Evolutionary conservation across 2,888 invertebrate genomes (phyloP).

Genomic region (Caenorhabditis japonica): DNA sequence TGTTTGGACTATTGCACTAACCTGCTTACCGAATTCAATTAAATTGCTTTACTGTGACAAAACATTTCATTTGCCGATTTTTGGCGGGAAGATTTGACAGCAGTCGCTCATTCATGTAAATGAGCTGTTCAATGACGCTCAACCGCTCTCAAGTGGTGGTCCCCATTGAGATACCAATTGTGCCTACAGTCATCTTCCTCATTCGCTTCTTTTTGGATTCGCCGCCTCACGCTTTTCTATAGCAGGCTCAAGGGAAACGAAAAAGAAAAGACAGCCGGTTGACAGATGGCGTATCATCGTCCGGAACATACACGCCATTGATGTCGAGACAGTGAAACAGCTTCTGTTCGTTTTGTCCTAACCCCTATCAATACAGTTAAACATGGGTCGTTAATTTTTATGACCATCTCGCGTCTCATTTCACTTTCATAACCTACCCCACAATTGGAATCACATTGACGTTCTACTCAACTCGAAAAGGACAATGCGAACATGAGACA

Average conservation of each 20-base stretch:
- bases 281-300: constrained; percentile 48
- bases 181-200: constrained; percentile 42
- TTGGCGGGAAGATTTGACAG: too few relatives aligned
- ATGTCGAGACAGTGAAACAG: constrained; percentile 28
- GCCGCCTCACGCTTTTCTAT: constrained; percentile 15
- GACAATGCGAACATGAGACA: neutral
- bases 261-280: constrained; percentile 42
- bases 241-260: too few relatives aligned
- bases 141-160: constrained; percentile 27
- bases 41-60: too few relatives aligned
- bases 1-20: too few relatives aligned
- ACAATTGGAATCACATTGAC: too few relatives aligned
- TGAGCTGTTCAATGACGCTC: constrained; percentile 48
- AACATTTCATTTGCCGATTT: too few relatives aligned
- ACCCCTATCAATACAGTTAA: constrained; percentile 35
- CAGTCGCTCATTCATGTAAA: constrained; percentile 52
- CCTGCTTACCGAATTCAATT: too few relatives aligned
- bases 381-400: constrained; percentile 52
- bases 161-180: constrained; percentile 47
- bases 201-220: constrained; percentile 21
- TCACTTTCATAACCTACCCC: constrained; percentile 12
- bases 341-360: constrained; percentile 10
- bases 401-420: too few relatives aligned
- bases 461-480: too few relatives aligned
- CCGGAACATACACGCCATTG: constrained; percentile 18